Base-by-base conservation (phyloP, 2,113 vertebrate genomes). In the Misgurnus anguillicaudatus region DNA sequence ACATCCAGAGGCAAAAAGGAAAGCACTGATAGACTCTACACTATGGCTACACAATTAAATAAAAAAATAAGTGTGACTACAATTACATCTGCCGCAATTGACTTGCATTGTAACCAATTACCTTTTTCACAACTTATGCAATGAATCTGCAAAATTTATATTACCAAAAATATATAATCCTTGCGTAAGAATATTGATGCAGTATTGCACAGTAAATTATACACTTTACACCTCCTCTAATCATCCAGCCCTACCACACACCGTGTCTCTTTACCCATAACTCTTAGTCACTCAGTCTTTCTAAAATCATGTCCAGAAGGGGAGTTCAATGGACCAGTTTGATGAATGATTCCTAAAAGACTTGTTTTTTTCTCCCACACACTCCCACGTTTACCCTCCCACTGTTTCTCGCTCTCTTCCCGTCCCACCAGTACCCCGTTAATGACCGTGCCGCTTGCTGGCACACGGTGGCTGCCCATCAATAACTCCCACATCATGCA, bases 391-490 rank as follows among this genome's bases (percentile, higher is more conserved):
- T 77, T 61, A 63, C 10, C 47, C 58, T 71, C 65, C 48, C 64
- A 65, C 69, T 75, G 65, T 48, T 69, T 63, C 53, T 69, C 71
- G 45, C 62, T 53, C 48, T 78, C 51, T 51, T 36, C 48, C 60
- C 64, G 13, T 72, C 72, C 58, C 76, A 65, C 67, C 57, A 53
- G 75, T 79, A 74, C 60, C 53, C 41, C 19, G 82, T 80, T 90
- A 89, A 89, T 88, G 86, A 85, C 86, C 85, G n/a, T 80, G 86
- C 84, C 21, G 80, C 77, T 87, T 80, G 82, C 89, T 82, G 82
- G 83, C 77, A 68, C 88, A 88, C 81, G 87, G 80, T 82, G 85
- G 74, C 53, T 19, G 71, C 65, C 47, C 63, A 89, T 90, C 87
- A 79, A 83, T 82, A 88, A 82, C 85, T 80, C 62, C 77, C 86